Evolutionary conservation across 1,140 invertebrate species (phyloP), one percentile per base, ranked within the genome.

Genomic region (Drosophila nasuta): DNA sequence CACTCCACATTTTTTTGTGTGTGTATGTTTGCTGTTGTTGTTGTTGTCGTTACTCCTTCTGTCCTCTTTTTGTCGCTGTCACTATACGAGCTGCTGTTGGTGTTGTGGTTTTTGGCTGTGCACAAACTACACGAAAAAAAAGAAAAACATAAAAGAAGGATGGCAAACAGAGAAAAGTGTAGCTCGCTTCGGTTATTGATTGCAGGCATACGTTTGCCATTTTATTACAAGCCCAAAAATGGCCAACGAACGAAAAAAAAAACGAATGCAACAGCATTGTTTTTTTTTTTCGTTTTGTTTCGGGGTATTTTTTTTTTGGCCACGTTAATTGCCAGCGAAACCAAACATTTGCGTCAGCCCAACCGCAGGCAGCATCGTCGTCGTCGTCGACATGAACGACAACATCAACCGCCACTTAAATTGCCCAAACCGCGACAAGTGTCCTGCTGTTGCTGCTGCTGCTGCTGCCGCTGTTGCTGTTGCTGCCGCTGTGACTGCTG

Each of bases 371-470:
- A 66, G 46, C 35, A 46, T 33, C 56, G 43, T 8, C 57, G 38
- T 25, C 46, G 43, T 10, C 75, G 71, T 79, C 71, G 79, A 82
- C 82, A 82, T 77, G 66, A 70, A 88, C 75, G 83, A 87, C 83
- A 88, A 88, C 80, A 81, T 75, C 76, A 79, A 87, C 82, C 82
- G 83, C 83, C 82, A 85, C 83, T 87, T 87, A 88, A 88, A 88
- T 88, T 88, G 85, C 85, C 85, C 77, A 89, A 88, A 88, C 85
- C 85, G 85, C 85, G 85, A 88, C 85, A 88, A 88, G 85, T 89
- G 81, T 82, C 85, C 78, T 75, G 77, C 72, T 38, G 52, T 33
- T 13, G 15, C n/a, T 54, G 57, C 45, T 10, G 56, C 15, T 10
- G 20, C 49, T 46, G 45, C 51, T 17, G 17, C 75, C 72, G 77